Conservation (phyloP, 2,113 vertebrate species). For the Paralichthys olivaceus region DNA sequence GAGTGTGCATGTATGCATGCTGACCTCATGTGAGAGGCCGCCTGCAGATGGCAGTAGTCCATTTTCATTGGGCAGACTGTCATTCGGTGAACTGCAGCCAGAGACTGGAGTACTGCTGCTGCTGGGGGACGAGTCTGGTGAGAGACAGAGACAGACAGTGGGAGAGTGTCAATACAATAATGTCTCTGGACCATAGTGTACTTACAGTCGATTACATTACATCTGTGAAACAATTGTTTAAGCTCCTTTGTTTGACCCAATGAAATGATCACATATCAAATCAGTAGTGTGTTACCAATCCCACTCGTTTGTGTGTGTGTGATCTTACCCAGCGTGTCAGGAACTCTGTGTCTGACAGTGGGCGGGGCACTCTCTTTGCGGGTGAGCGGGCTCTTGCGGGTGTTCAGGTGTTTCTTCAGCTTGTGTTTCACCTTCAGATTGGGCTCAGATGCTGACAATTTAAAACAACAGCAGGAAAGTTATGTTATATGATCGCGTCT, state of each 20-base stretch:
- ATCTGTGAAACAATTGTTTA: neutral
- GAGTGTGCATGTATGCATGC: neutral
- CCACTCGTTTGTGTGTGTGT: neutral
- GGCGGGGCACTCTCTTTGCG: slow-evolving; percentile 94
- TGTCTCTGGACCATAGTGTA: neutral
- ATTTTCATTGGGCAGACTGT: slow-evolving; percentile 87
- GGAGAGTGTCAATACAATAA: neutral
- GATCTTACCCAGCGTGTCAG: slow-evolving; percentile 87
- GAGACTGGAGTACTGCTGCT: slow-evolving; percentile 96
- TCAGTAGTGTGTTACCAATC: too few relatives aligned
- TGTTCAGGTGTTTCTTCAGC: slow-evolving; percentile 91
- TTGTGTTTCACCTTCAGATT: slow-evolving; percentile 94
- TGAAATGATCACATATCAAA: too few relatives aligned
- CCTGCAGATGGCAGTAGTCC: slow-evolving; percentile 77
- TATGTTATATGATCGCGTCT: neutral
- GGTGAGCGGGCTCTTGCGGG: slow-evolving; percentile 91
- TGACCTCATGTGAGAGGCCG: slow-evolving; percentile 85
- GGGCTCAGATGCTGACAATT: slow-evolving; percentile 88
- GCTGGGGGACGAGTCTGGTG: slow-evolving; percentile 92
- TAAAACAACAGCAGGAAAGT: neutral
- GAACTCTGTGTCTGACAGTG: slow-evolving; percentile 85
- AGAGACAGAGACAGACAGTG: neutral
- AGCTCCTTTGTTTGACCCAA: neutral
- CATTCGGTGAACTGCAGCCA: slow-evolving; percentile 93
- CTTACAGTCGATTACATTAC: neutral